Conservation (phyloP, 2,113 vertebrate genomes). For the Micronisus gabar region DNA sequence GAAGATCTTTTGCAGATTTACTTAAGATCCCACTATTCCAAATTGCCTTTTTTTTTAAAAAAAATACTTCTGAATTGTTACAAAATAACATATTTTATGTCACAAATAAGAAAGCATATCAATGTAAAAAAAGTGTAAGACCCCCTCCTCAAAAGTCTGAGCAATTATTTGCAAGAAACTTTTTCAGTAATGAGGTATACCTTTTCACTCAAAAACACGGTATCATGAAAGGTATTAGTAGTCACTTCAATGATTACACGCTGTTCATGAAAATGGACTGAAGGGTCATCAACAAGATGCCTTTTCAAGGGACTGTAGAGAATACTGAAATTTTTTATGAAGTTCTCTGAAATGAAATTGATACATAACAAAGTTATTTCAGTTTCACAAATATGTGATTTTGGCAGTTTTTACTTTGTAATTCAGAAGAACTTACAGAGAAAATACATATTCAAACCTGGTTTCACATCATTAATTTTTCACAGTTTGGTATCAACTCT, state of each 20-base stretch:
- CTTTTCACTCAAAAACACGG: conserved; percentile 81
- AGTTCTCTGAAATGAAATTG: conserved; percentile 79
- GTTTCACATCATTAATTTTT: background rate
- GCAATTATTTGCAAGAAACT: background rate
- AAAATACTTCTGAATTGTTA: background rate
- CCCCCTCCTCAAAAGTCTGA: background rate
- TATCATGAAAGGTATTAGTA: conserved; percentile 79
- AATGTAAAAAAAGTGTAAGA: background rate
- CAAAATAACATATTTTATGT: background rate
- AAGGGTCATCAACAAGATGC: conserved; percentile 82
- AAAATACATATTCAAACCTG: background rate
- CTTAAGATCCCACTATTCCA: background rate
- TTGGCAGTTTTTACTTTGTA: background rate
- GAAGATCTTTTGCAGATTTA: background rate
- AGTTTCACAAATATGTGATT: background rate
- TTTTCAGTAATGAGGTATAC: conserved; percentile 31
- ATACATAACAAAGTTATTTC: background rate
- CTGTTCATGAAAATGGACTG: conserved; percentile 9
- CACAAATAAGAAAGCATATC: background rate
- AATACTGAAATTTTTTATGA: conserved; percentile 93
- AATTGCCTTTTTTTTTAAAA: background rate
- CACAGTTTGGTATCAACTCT: background rate
- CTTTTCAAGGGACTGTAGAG: conserved; percentile 88
- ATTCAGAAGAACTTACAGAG: background rate
- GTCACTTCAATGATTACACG: conserved; percentile 87